Base-by-base conservation (phyloP, 2,113 vertebrate genomes). In the Dunckerocampus dactyliophorus region DNA sequence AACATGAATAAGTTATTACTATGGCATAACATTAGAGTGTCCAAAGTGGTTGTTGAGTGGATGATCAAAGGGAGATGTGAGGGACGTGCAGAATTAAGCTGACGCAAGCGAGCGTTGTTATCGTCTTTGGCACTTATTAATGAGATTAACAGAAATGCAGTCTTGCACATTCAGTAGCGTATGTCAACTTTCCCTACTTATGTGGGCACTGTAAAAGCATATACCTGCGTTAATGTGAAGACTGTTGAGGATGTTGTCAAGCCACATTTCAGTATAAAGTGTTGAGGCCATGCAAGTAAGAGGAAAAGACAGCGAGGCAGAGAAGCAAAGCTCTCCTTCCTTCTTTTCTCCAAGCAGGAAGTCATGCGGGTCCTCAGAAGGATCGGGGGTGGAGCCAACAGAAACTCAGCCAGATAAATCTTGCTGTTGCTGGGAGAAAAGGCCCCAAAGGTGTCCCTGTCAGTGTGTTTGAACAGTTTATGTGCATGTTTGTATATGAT, bases 261-360 rank as follows among this genome's bases (percentile, higher is more conserved):
- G 45, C 3, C 11, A 11, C 37, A 39, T 8, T 9, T 12, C 10
- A 12, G 0, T 10, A 10, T 39, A 1, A 34, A 22, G 4, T 22
- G 7, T 45, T 58, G 20, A 58, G 8, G 39, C 7, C 13, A 21
- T 19, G n/a, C 53, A 20, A 15, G 54, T 13, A 20, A 56, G 12
- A 21, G 37, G 54, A 37, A 56, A 42, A 21, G 15, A 55, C 53
- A 55, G 2, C 13, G n/a, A 42, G 34, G 72, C 21, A 59, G 56
- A 21, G 51, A 51, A 71, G 69, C 59, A 13, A 70, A 63, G 53
- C 67, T 68, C 37, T 72, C 57, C 67, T 81, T 85, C 69, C 80
- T 81, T 71, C 65, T 63, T 65, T 73, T 72, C 47, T 81, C 69
- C 76, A 74, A 78, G 72, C 84, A 86, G 87, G 87, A 88, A 88